These are phyloP conservation scores for Beris chalybata DNA, from an alignment of 2,888 invertebrate genomes.

Conservation along the genomic window DNA sequence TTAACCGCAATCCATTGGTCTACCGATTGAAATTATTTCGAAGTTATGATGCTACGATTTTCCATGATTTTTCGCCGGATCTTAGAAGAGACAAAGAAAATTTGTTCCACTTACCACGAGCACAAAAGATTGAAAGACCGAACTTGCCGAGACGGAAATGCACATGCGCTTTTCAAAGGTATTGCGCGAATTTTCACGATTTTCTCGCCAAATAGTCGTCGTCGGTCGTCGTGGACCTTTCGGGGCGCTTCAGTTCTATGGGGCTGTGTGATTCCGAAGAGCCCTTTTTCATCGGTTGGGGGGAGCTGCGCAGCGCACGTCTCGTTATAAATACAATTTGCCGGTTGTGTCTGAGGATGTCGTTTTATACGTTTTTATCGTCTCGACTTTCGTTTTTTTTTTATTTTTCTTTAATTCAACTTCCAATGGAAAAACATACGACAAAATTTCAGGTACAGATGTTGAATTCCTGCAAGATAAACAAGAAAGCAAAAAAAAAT, in stretches of 20 bases:
- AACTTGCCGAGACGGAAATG: conserved; percentile 48
- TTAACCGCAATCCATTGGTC: conserved; percentile 20
- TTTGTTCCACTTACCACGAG: conserved; percentile 56
- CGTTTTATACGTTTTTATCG: background rate
- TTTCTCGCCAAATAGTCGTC: conserved; percentile 18
- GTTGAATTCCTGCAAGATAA: too few relatives aligned
- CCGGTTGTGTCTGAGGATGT: conserved; percentile 13
- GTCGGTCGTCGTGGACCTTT: background rate
- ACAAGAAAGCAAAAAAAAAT: too few relatives aligned
- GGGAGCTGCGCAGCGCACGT: conserved; percentile 17
- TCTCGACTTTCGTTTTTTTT: background rate
- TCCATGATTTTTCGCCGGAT: conserved; percentile 42
- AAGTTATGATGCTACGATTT: conserved; percentile 26
- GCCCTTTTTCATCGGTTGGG: background rate
- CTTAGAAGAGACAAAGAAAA: conserved; percentile 46
- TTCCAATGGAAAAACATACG: too few relatives aligned
- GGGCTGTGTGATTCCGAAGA: background rate
- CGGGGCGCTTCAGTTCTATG: too few relatives aligned
- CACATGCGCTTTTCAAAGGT: conserved; percentile 46
- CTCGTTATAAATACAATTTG: conserved; percentile 15
- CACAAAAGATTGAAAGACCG: conserved; percentile 56
- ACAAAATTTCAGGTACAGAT: too few relatives aligned
- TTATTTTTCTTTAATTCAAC: conserved; percentile 6
- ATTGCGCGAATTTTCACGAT: conserved; percentile 37
- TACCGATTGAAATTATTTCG: conserved; percentile 19